Evolutionary conservation across 2,797 vertebrate species (phyloP).

Genomic region (Enteromius fasciolatus): DNA sequence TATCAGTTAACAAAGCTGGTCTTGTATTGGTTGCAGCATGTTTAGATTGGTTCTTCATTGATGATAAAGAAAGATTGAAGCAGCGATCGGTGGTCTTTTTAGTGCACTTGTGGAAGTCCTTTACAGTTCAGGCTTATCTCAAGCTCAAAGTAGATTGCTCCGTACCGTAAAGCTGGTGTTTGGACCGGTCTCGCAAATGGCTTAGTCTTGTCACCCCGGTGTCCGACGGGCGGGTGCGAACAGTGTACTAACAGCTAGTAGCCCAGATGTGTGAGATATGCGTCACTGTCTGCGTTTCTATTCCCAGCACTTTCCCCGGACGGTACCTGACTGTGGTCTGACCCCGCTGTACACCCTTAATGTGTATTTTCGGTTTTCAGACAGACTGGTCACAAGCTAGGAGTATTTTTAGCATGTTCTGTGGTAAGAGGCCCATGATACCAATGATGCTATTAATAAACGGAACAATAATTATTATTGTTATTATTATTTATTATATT

Average conservation of each 20-base stretch:
- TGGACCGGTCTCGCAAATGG: slow-evolving; percentile 34
- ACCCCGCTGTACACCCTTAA: slow-evolving; percentile 7
- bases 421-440: no score
- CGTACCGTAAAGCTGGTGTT: neutral
- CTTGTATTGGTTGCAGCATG: neutral
- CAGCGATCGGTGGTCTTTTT: neutral
- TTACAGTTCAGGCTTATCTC: neutral
- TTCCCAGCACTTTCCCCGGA: slow-evolving; percentile 42
- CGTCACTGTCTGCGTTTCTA: slow-evolving; percentile 41
- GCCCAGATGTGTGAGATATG: slow-evolving; percentile 41
- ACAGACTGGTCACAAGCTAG: slow-evolving; percentile 51
- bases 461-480: neutral
- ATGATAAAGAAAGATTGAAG: neutral
- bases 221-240: slow-evolving; percentile 32
- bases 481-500: neutral
- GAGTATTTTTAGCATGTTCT: neutral
- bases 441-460: neutral
- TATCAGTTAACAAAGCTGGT: neutral
- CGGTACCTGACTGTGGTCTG: slow-evolving; percentile 26
- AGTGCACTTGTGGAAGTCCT: neutral
- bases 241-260: slow-evolving; percentile 9
- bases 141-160: neutral
- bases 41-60: neutral
- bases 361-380: slow-evolving; percentile 54
- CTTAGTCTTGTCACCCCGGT: slow-evolving; percentile 19